These are phyloP conservation scores for Digitonthophagus gazella DNA, from an alignment of 2,888 invertebrate species.

Conservation along the genomic window DNA sequence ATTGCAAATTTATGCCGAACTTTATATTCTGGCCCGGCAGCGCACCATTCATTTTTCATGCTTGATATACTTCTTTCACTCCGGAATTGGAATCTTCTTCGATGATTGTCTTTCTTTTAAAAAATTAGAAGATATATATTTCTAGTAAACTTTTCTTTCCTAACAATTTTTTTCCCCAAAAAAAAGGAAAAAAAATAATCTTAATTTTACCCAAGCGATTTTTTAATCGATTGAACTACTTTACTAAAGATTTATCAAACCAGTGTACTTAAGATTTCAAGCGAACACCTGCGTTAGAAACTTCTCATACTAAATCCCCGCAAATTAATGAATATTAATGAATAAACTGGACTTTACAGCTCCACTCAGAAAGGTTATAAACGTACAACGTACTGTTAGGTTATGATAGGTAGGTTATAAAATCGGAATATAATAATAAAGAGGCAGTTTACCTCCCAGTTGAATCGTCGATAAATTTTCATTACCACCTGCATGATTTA, in stretches of 20 bases:
- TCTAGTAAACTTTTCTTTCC: too few relatives aligned
- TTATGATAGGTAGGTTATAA: background rate
- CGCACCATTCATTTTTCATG: slow-evolving; percentile 25
- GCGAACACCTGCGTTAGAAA: too few relatives aligned
- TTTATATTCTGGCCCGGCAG: slow-evolving; percentile 22
- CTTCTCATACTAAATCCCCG: too few relatives aligned
- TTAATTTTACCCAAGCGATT: too few relatives aligned
- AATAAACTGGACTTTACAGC: background rate
- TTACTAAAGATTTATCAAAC: too few relatives aligned
- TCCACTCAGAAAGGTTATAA: background rate
- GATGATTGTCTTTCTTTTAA: background rate
- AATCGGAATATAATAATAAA: background rate
- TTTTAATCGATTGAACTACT: too few relatives aligned
- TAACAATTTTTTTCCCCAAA: too few relatives aligned
- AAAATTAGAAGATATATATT: too few relatives aligned
- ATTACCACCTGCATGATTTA: background rate
- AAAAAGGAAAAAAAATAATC: too few relatives aligned
- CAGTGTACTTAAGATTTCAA: too few relatives aligned
- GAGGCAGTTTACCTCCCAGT: background rate
- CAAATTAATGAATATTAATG: too few relatives aligned
- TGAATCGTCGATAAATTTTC: background rate
- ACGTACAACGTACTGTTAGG: background rate
- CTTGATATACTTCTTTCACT: slow-evolving; percentile 25
- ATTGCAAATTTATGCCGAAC: slow-evolving; percentile 28
- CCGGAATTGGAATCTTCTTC: slow-evolving; percentile 18